These are phyloP conservation scores for Salvelinus fontinalis DNA, from an alignment of 2,113 vertebrate genomes.

Conservation along the genomic window DNA sequence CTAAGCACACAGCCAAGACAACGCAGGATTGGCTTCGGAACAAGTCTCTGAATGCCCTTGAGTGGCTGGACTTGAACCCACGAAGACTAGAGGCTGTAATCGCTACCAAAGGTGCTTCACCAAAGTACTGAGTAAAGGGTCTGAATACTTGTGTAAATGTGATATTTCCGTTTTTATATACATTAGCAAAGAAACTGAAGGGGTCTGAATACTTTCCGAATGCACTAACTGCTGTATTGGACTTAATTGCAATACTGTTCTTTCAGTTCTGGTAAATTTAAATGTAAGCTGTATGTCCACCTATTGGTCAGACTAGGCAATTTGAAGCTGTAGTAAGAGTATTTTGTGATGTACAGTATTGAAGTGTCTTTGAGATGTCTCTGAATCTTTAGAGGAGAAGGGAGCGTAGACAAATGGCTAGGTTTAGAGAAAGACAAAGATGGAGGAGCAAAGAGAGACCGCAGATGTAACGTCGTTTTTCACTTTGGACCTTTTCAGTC, in stretches of 20 bases:
- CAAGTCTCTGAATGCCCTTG: no score
- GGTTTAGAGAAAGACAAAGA: conserved; percentile 77
- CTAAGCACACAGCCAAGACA: no score
- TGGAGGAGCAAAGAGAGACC: conserved; percentile 74
- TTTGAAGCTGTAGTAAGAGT: neutral
- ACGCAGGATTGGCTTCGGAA: no score
- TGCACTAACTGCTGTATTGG: neutral
- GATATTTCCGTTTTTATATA: no score
- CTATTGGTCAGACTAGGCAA: neutral
- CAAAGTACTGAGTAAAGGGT: no score
- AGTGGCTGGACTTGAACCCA: no score
- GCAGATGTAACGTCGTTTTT: conserved; percentile 78
- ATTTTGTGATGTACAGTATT: neutral
- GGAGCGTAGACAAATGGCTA: conserved; percentile 75
- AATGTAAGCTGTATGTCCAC: no score
- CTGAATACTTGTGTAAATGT: no score
- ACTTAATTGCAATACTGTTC: neutral
- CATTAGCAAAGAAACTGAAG: no score
- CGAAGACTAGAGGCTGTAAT: no score
- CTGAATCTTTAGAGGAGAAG: conserved; percentile 72
- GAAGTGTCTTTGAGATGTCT: conserved; percentile 13
- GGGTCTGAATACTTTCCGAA: no score
- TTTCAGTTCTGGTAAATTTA: neutral
- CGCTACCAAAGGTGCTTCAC: no score
- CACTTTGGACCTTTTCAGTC: conserved; percentile 74